These are phyloP conservation scores for Steatocranus sp. DNA, from an alignment of 2,797 vertebrate species.

Conservation along the genomic window DNA sequence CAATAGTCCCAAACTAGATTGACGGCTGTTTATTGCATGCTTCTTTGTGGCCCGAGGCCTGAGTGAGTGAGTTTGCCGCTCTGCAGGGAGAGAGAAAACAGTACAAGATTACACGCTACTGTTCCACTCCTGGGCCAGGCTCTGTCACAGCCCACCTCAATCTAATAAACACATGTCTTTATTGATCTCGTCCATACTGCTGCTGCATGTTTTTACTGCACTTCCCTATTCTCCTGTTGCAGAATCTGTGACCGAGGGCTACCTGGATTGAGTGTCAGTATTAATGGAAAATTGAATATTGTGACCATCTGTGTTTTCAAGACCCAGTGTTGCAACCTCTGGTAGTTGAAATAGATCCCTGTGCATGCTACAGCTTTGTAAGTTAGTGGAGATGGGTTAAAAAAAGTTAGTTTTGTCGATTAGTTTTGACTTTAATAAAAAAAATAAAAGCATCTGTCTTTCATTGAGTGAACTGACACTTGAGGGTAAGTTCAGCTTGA, in stretches of 20 bases:
- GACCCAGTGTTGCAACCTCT: background rate
- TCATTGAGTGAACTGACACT: background rate
- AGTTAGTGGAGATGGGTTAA: background rate
- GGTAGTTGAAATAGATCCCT: background rate
- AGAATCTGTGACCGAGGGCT: background rate
- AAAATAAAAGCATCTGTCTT: rapidly evolving
- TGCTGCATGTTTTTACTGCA: background rate
- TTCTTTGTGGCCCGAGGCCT: constrained; percentile 33
- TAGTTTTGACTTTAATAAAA: background rate
- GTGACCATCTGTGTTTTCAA: background rate
- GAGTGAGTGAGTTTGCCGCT: constrained; percentile 34
- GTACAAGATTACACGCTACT: constrained; percentile 52
- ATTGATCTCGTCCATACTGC: constrained; percentile 57
- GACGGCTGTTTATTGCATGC: constrained; percentile 50
- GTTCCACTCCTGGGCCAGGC: constrained; percentile 53
- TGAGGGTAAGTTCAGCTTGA: background rate
- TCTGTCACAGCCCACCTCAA: constrained; percentile 44
- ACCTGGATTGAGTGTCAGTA: background rate
- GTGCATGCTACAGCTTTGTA: background rate
- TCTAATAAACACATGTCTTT: constrained; percentile 71
- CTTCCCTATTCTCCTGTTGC: background rate
- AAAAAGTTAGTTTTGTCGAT: background rate
- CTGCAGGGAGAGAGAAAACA: constrained; percentile 39
- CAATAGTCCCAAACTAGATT: constrained; percentile 51
- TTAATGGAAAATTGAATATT: background rate